Conservation (phyloP, 1,140 invertebrate species). For the Hycleus cichorii region DNA sequence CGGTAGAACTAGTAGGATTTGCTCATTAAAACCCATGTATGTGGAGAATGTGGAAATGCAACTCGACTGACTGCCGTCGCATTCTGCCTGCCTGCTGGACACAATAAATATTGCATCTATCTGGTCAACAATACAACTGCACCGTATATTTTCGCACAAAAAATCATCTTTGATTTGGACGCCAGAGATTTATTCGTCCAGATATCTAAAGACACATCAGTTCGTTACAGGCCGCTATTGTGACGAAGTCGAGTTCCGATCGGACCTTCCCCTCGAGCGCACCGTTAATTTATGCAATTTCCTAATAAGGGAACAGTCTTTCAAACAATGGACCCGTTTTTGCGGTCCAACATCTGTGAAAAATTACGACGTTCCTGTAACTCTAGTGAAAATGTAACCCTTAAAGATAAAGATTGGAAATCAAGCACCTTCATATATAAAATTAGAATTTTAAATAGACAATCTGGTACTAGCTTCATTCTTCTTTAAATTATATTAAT, state of each 20-base stretch:
- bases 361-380: no score
- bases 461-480: no score
- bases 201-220: constrained; percentile 23
- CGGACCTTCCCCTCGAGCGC: constrained; percentile 4
- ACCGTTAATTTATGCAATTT: constrained; percentile 22
- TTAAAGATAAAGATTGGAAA: no score
- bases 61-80: constrained; percentile 28
- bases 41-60: constrained; percentile 36
- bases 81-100: constrained; percentile 34
- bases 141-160: constrained; percentile 33
- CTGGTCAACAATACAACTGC: constrained; percentile 35
- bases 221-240: constrained; percentile 22
- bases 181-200: constrained; percentile 28
- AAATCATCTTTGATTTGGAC: constrained; percentile 32
- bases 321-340: constrained; percentile 19
- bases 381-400: no score
- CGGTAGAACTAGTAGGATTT: constrained; percentile 25
- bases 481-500: no score
- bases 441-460: no score
- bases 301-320: constrained; percentile 20
- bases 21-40: constrained; percentile 37
- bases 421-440: no score
- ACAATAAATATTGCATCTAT: constrained; percentile 36
- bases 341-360: not conserved
- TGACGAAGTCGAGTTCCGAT: constrained; percentile 14